Percentiles rank a stretch among this genome's conserved stretches.
Evolutionary conservation across 2,113 vertebrate species (phyloP).

Genomic region (Alethe diademata): DNA sequence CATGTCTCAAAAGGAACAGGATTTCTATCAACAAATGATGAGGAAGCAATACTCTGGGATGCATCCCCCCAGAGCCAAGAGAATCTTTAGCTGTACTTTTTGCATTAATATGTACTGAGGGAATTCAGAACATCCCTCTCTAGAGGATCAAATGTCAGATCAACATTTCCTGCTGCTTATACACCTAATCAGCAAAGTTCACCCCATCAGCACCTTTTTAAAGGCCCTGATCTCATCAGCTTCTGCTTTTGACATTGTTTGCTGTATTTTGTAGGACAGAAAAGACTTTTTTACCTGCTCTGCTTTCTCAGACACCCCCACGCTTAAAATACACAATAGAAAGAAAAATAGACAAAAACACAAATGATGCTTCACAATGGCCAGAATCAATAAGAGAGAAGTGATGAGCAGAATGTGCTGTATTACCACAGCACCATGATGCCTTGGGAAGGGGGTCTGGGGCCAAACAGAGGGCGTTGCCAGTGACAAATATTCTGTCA

Average conservation of each 20-base stretch:
- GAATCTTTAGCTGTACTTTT: conserved; percentile 20
- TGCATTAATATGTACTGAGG: conserved; percentile 60
- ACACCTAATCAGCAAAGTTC: conserved; percentile 56
- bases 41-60: conserved; percentile 51
- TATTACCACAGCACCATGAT: not conserved
- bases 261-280: not conserved
- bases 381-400: not conserved
- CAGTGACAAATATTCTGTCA: not conserved
- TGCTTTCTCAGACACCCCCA: not conserved
- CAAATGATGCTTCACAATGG: not conserved
- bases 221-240: conserved; percentile 14
- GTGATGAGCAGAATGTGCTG: not conserved
- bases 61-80: not conserved
- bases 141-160: conserved; percentile 58
- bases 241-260: conserved; percentile 3
- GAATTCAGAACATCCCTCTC: conserved; percentile 48
- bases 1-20: conserved; percentile 51
- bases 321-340: not conserved
- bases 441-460: not conserved
- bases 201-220: conserved; percentile 57
- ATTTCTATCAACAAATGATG: conserved; percentile 66
- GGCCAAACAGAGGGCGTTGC: not conserved
- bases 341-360: not conserved
- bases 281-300: not conserved
- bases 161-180: conserved; percentile 31